phyloP scores from a whole-genome alignment of 2,797 vertebrate species.

The Sternarchorhynchus goeldii region DNA sequence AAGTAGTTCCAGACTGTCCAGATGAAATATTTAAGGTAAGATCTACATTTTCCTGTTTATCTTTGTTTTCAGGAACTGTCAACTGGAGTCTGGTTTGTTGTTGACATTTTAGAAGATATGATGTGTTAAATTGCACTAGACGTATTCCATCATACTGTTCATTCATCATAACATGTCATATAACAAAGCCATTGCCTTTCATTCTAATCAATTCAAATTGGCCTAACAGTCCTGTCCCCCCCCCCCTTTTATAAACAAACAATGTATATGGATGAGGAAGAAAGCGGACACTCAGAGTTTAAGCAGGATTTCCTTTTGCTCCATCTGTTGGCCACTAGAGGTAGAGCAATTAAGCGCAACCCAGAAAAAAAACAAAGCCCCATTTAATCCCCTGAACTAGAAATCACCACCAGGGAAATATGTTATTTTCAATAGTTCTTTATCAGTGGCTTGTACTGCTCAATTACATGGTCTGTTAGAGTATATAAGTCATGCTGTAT shows the following conservation, averaged over 20 bases:
- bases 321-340: slow-evolving; percentile 73
- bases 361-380: slow-evolving; percentile 14
- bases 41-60: background rate
- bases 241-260: background rate
- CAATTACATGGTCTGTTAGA: slow-evolving; percentile 15
- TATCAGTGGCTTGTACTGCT: background rate
- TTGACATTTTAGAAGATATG: background rate
- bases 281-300: background rate
- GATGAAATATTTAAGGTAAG: slow-evolving; percentile 79
- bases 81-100: background rate
- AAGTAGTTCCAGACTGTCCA: slow-evolving; percentile 66
- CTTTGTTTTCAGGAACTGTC: background rate
- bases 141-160: background rate
- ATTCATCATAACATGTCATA: slow-evolving; percentile 49
- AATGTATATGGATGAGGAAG: background rate
- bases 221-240: background rate
- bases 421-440: slow-evolving; percentile 10
- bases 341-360: slow-evolving; percentile 53
- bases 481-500: slow-evolving; percentile 12
- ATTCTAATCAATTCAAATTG: slow-evolving; percentile 51
- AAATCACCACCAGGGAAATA: slow-evolving; percentile 24
- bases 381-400: background rate
- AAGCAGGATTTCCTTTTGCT: slow-evolving; percentile 65
- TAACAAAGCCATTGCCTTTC: slow-evolving; percentile 59
- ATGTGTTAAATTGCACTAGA: background rate